A percentile compares a stretch with the other conserved stretches of the same genome.
Conservation (phyloP, 2,888 invertebrate species). For the Parelbella ahira region DNA sequence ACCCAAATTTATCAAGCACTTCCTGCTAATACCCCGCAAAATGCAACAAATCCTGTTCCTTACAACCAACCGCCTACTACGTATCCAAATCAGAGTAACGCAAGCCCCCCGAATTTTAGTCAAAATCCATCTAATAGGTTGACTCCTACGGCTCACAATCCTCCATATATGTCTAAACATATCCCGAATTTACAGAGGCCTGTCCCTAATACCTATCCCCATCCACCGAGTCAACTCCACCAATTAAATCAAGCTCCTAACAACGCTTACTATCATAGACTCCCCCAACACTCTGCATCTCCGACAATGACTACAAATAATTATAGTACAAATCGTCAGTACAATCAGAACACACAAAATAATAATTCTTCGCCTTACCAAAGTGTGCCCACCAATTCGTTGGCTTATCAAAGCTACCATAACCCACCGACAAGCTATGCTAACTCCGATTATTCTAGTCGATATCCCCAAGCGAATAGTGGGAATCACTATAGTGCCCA, state of each 20-base stretch:
- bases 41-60: constrained; percentile 55
- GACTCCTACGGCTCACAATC: constrained; percentile 58
- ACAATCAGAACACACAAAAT: constrained; percentile 45
- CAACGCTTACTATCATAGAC: constrained; percentile 67
- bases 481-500: constrained; percentile 54
- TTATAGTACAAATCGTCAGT: constrained; percentile 52
- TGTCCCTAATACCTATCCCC: constrained; percentile 61
- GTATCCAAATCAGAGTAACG: constrained; percentile 53
- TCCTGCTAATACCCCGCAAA: constrained; percentile 51
- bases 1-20: constrained; percentile 64
- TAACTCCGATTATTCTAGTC: constrained; percentile 74
- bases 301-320: constrained; percentile 42
- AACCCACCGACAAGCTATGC: constrained; percentile 75
- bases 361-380: constrained; percentile 63
- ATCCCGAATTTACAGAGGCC: constrained; percentile 50
- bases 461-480: constrained; percentile 62
- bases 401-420: constrained; percentile 70
- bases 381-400: constrained; percentile 70
- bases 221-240: constrained; percentile 60
- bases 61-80: constrained; percentile 63
- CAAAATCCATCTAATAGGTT: constrained; percentile 67
- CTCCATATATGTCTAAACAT: constrained; percentile 54
- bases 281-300: constrained; percentile 51
- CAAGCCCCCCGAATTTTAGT: constrained; percentile 67
- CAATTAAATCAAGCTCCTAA: constrained; percentile 55